These are phyloP conservation scores for Diceros bicornis DNA, from an alignment of 2,797 vertebrate species.

Conservation along the genomic window DNA sequence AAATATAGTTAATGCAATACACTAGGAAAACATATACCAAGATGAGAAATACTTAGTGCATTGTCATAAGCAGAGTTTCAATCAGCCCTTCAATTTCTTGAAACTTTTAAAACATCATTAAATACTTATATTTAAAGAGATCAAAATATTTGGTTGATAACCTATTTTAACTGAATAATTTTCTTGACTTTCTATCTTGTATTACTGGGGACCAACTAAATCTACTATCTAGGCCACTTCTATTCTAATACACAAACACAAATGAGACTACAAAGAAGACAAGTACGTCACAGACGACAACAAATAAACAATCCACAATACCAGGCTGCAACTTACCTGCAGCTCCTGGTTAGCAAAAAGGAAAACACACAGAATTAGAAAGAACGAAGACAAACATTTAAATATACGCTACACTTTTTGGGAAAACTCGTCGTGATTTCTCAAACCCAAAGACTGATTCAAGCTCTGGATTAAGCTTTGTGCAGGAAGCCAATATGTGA, in stretches of 20 bases:
- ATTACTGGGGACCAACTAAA: conserved; percentile 74
- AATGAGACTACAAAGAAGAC: conserved; percentile 84
- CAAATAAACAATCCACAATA: conserved; percentile 88
- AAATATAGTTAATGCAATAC: background rate
- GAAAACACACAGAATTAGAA: conserved; percentile 96
- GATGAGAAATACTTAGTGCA: conserved; percentile 69
- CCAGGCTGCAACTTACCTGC: conserved; percentile 98
- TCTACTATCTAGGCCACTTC: conserved; percentile 79
- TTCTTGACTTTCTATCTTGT: conserved; percentile 76
- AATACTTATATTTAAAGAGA: conserved; percentile 77
- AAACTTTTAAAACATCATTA: conserved; percentile 83
- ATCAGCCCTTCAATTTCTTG: conserved; percentile 89
- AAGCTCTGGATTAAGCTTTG: conserved; percentile 89
- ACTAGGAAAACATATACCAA: conserved; percentile 78
- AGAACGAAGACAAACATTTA: conserved; percentile 93
- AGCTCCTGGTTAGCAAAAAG: conserved; percentile 99
- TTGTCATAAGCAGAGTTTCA: conserved; percentile 89
- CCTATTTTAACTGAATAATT: conserved; percentile 68
- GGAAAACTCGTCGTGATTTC: conserved; percentile 88
- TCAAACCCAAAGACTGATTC: conserved; percentile 90
- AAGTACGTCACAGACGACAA: conserved; percentile 87
- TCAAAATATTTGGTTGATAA: conserved; percentile 80
- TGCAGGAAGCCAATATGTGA: conserved; percentile 77
- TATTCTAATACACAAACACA: conserved; percentile 79
- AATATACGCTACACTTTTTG: conserved; percentile 88